Evolutionary conservation across 2,888 invertebrate genomes (phyloP), one percentile per base, ranked within the genome.

Genomic region (Folsomia candida): DNA sequence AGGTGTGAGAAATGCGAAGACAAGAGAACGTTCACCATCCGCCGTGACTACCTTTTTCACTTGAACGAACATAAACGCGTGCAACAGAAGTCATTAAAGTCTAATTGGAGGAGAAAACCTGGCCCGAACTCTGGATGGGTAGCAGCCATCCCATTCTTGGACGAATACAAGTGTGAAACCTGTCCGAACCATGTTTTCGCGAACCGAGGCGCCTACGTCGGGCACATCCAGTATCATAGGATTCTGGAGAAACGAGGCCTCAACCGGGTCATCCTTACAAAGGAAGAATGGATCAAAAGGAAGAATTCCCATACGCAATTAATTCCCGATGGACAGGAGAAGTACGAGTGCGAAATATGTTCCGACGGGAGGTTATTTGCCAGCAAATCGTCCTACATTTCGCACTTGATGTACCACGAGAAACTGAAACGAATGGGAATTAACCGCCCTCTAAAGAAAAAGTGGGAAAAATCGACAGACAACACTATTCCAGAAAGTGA

Each of bases 361-460:
- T 14, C 6, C n/a, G 54, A 54, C 20, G 54, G 22, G 6, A 18
- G 54, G 20, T 14, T 6, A 54, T 54, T 54, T 54, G 20, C 22
- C 18, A 54, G 22, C 54, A 54, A n/a, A 54, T 20, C 18, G 4
- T 14, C 11, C 22, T 64, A 24, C 22, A 37, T 37, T 47, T 4
- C 63, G 14, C 63, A 64, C 37, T 9, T 47, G 22, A 51, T 29
- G 29, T 51, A 64, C 26, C 63, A 64, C 37, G 54, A 54, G 18
- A 18, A 22, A 54, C 18, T 54, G 6, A 18, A 22, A 6, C 6
- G 22, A n/a, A 20, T 54, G 18, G 54, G 54, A 18, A 18, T 20
- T 20, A 20, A 54, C n/a, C 54, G 22, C 6, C 54, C 54, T 14
- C 20, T 54, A 54, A 6, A 54, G 11, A 54, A 54, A n/a, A 54